phyloP scores from a whole-genome alignment of 2,113 vertebrate species.

The Hippocampus zosterae region DNA sequence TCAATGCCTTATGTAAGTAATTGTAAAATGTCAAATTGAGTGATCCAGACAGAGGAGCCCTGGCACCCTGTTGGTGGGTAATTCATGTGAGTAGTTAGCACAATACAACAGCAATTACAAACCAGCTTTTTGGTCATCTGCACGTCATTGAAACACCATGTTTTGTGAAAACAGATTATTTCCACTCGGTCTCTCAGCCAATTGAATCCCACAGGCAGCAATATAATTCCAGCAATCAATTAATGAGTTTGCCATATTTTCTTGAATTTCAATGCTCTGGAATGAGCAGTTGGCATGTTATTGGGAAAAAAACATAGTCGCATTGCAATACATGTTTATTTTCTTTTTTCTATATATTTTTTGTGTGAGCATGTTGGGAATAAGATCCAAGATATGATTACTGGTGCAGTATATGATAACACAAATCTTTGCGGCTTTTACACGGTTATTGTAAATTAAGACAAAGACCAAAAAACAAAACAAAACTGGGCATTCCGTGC shows the following conservation, averaged over 20 bases:
- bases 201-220: not conserved
- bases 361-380: not conserved
- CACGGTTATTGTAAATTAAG: constrained; percentile 9
- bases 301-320: no score
- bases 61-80: not conserved
- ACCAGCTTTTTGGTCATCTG: not conserved
- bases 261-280: not conserved
- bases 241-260: not conserved
- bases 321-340: not conserved
- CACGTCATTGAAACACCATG: not conserved
- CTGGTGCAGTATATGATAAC: not conserved
- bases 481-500: not conserved
- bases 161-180: not conserved
- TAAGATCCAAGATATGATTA: not conserved
- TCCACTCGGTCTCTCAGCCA: not conserved
- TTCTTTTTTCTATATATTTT: not conserved
- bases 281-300: not conserved
- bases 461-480: not conserved
- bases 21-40: not conserved
- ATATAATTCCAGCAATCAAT: not conserved
- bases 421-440: not conserved
- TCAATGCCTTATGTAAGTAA: not conserved
- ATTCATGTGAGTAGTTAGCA: not conserved
- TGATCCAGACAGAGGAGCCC: not conserved
- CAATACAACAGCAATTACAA: not conserved